phyloP scores from a whole-genome alignment of 2,888 invertebrate species.

The Gasteruption jaculator region DNA sequence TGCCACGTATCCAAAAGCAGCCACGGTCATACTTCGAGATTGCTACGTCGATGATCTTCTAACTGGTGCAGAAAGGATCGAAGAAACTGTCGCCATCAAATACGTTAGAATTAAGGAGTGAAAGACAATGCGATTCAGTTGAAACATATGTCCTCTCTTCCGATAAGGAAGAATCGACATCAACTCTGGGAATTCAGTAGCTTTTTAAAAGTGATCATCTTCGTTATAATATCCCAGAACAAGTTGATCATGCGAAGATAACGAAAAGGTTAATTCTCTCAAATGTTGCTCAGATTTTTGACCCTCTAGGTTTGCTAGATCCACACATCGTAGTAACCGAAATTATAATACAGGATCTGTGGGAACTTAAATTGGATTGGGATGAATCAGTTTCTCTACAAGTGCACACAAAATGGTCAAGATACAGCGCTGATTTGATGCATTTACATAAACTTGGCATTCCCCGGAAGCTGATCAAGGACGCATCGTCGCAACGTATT shows the following conservation, averaged over 20 bases:
- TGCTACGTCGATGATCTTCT: conserved; percentile 25
- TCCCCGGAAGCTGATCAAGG: not conserved
- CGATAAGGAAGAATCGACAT: not conserved
- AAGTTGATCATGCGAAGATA: not conserved
- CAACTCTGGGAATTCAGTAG: conserved; percentile 10
- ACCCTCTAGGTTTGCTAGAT: conserved; percentile 4
- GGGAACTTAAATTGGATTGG: conserved; percentile 7
- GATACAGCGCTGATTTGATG: conserved; percentile 1
- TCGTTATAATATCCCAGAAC: not conserved
- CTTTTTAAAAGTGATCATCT: conserved; percentile 7
- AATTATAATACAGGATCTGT: conserved; percentile 8
- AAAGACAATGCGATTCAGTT: not conserved
- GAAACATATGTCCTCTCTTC: not conserved
- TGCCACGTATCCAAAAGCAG: conserved; percentile 15
- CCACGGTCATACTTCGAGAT: conserved; percentile 16
- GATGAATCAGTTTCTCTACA: conserved; percentile 5
- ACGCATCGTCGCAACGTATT: not conserved
- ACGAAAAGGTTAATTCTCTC: not conserved
- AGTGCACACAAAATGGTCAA: conserved; percentile 5
- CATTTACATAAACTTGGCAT: conserved; percentile 5
- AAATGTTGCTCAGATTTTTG: conserved; percentile 3
- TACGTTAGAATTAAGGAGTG: not conserved
- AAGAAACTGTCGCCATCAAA: not conserved
- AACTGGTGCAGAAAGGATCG: conserved; percentile 1
- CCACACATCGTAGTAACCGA: conserved; percentile 1